These are phyloP conservation scores for Lysandra coridon DNA, from an alignment of 2,888 invertebrate genomes.

Conservation along the genomic window DNA sequence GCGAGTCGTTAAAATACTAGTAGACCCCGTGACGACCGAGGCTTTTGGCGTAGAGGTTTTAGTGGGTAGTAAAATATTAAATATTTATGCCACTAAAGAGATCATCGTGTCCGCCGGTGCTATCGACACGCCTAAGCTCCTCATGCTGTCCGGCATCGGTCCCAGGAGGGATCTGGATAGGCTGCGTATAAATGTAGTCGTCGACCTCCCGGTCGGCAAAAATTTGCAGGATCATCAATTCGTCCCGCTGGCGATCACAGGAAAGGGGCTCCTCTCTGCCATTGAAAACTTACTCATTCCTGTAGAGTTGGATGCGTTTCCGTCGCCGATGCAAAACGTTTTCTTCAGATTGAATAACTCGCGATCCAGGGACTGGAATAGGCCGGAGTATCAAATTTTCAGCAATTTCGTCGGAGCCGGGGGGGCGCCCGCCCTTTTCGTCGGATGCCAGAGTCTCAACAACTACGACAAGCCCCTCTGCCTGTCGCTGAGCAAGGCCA, in stretches of 20 bases:
- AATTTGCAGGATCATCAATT: conserved; percentile 64
- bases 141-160: conserved; percentile 68
- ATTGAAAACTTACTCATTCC: conserved; percentile 44
- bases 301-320: conserved; percentile 47
- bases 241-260: conserved; percentile 52
- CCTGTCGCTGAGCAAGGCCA: conserved; percentile 51
- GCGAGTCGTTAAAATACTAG: conserved; percentile 58
- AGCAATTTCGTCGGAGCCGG: conserved; percentile 54
- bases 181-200: conserved; percentile 51
- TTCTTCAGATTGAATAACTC: conserved; percentile 52
- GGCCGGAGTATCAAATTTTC: conserved; percentile 63
- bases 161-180: conserved; percentile 53
- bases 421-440: conserved; percentile 54
- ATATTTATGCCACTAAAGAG: conserved; percentile 56
- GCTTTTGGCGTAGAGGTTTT: conserved; percentile 59
- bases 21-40: conserved; percentile 49
- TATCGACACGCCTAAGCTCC: conserved; percentile 62
- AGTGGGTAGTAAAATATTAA: conserved; percentile 47
- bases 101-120: conserved; percentile 64
- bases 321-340: conserved; percentile 53
- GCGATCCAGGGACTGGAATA: conserved; percentile 34
- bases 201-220: conserved; percentile 64
- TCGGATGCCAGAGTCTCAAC: conserved; percentile 28
- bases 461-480: conserved; percentile 53
- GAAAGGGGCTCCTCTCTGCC: conserved; percentile 49